Conservation (phyloP, 1,140 invertebrate species). For the Ganaspis sp. region DNA sequence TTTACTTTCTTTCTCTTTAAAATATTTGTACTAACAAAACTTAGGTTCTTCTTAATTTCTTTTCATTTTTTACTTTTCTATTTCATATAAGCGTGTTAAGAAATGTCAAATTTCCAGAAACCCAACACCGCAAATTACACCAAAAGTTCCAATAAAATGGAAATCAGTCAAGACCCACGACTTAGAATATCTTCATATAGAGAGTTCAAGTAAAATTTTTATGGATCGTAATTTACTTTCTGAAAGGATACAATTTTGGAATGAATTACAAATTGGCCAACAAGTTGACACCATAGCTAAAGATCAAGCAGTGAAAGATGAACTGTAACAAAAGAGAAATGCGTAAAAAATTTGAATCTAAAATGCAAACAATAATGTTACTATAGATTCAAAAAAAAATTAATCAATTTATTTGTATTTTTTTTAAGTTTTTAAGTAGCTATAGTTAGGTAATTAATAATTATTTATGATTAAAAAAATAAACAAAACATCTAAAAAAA, state of each 20-base stretch:
- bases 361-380: too few relatives aligned
- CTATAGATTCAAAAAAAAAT: too few relatives aligned
- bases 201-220: slow-evolving; percentile 57
- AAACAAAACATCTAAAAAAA: too few relatives aligned
- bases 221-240: slow-evolving; percentile 70
- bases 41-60: too few relatives aligned
- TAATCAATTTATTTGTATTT: too few relatives aligned
- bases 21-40: too few relatives aligned
- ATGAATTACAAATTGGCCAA: slow-evolving; percentile 41
- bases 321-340: not conserved
- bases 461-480: too few relatives aligned
- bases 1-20: too few relatives aligned
- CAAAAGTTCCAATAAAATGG: slow-evolving; percentile 71
- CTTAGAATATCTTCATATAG: slow-evolving; percentile 75
- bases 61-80: not conserved
- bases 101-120: slow-evolving; percentile 74
- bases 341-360: too few relatives aligned
- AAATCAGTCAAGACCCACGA: slow-evolving; percentile 68
- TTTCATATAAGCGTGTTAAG: too few relatives aligned
- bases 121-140: slow-evolving; percentile 72
- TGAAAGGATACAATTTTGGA: slow-evolving; percentile 74
- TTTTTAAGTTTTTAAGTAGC: too few relatives aligned
- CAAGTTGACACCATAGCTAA: not conserved
- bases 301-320: not conserved
- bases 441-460: too few relatives aligned